A percentile compares a stretch with the other conserved stretches of the same genome.
Conservation (phyloP, 2,888 invertebrate genomes). For the Drosophila lacicola region DNA sequence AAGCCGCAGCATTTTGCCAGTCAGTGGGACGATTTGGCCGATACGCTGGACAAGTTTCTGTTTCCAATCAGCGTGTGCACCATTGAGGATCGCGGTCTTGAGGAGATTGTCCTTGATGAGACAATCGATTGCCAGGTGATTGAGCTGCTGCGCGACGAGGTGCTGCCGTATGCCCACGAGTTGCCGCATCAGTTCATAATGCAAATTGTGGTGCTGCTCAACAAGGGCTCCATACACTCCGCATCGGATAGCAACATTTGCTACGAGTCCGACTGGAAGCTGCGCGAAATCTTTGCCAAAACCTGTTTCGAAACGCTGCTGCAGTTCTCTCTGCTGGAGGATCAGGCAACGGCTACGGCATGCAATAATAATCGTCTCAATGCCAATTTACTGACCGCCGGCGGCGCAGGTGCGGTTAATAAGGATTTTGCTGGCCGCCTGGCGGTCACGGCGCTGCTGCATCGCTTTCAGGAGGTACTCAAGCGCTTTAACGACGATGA, state of each 20-base stretch:
- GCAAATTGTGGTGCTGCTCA: slow-evolving; percentile 92
- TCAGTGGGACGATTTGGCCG: slow-evolving; percentile 95
- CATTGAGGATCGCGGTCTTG: slow-evolving; percentile 87
- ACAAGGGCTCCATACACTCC: slow-evolving; percentile 94
- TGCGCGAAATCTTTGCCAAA: slow-evolving; percentile 97
- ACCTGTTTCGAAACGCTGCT: slow-evolving; percentile 97
- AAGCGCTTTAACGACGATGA: slow-evolving; percentile 94
- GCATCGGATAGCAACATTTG: slow-evolving; percentile 88
- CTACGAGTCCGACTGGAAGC: slow-evolving; percentile 91
- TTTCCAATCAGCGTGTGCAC: slow-evolving; percentile 90
- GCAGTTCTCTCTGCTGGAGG: slow-evolving; percentile 95
- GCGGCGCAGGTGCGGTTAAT: slow-evolving; percentile 72
- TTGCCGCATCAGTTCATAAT: slow-evolving; percentile 93
- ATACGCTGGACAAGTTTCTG: slow-evolving; percentile 95
- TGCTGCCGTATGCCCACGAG: slow-evolving; percentile 91
- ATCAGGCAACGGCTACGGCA: slow-evolving; percentile 84
- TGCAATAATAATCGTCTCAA: slow-evolving; percentile 85
- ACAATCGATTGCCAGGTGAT: slow-evolving; percentile 93
- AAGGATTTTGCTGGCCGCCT: slow-evolving; percentile 89
- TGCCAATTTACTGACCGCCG: slow-evolving; percentile 66
- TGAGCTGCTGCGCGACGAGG: slow-evolving; percentile 92
- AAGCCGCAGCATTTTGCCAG: slow-evolving; percentile 90
- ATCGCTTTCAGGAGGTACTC: slow-evolving; percentile 96
- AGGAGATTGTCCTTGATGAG: slow-evolving; percentile 89
- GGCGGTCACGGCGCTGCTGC: slow-evolving; percentile 96